A percentile compares a stretch with the other conserved stretches of the same genome.
These are phyloP conservation scores for Gila robusta DNA, from an alignment of 2,797 vertebrate species.

Conservation along the genomic window DNA sequence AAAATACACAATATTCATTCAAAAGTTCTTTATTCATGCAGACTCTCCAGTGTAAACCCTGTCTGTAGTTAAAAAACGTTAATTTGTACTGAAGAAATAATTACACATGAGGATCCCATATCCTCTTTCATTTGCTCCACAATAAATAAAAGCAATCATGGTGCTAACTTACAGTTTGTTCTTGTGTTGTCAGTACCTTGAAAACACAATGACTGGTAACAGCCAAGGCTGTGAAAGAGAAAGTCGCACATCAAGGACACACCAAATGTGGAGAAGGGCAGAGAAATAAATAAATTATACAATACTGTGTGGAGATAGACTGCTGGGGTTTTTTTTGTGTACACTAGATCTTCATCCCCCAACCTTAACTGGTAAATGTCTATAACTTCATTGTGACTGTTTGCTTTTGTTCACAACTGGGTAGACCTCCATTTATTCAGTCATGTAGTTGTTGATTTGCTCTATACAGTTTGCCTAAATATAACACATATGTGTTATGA, in stretches of 20 bases:
- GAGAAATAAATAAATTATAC: background rate
- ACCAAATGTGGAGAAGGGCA: constrained; percentile 8
- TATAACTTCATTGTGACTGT: background rate
- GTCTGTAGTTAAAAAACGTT: constrained; percentile 21
- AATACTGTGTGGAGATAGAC: constrained; percentile 7
- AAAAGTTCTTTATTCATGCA: background rate
- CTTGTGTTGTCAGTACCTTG: constrained; percentile 29
- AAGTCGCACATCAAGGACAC: constrained; percentile 51
- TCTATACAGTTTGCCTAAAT: background rate
- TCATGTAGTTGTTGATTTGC: background rate
- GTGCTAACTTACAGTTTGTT: constrained; percentile 20
- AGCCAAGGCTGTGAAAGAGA: constrained; percentile 17
- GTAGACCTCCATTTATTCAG: background rate
- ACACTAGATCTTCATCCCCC: background rate
- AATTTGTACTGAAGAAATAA: background rate
- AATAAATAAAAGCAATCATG: constrained; percentile 26
- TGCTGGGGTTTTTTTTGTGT: background rate
- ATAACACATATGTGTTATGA: background rate
- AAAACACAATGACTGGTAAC: constrained; percentile 54
- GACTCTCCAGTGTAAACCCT: background rate
- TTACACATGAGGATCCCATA: constrained; percentile 23
- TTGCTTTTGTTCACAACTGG: background rate
- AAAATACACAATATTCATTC: background rate
- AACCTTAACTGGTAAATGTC: background rate
- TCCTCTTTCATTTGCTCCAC: constrained; percentile 27